A percentile compares a stretch with the other conserved stretches of the same genome.
These are phyloP conservation scores for Heliconius melpomene DNA, from an alignment of 1,140 invertebrate genomes.

Conservation along the genomic window DNA sequence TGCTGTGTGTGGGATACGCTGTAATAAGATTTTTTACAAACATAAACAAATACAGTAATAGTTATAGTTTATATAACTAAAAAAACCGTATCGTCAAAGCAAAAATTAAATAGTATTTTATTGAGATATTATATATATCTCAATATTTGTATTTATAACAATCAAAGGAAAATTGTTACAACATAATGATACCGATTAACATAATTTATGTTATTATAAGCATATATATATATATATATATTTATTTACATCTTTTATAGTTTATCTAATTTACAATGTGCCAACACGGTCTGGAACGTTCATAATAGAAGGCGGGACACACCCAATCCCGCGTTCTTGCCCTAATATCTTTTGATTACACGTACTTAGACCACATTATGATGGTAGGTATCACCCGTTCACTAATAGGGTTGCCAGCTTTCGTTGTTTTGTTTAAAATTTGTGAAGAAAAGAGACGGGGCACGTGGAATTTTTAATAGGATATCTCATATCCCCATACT, in stretches of 20 bases:
- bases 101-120: neutral
- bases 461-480: too few relatives aligned
- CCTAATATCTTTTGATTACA: conserved; percentile 54
- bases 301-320: conserved; percentile 53
- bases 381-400: conserved; percentile 15
- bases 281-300: conserved; percentile 46
- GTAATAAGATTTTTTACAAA: too few relatives aligned
- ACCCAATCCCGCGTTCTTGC: conserved; percentile 61
- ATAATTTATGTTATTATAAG: neutral
- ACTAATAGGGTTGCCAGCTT: neutral
- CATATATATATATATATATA: neutral
- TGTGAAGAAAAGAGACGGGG: too few relatives aligned
- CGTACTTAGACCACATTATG: conserved; percentile 36
- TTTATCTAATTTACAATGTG: conserved; percentile 37
- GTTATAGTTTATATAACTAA: too few relatives aligned
- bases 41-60: too few relatives aligned
- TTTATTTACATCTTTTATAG: neutral
- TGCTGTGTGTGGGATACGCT: too few relatives aligned
- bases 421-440: neutral
- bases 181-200: neutral
- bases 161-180: neutral
- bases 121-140: neutral
- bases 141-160: neutral
- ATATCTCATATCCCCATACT: too few relatives aligned
- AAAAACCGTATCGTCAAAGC: too few relatives aligned